These are phyloP conservation scores for Liparis tanakae DNA, from an alignment of 2,797 vertebrate species.

Conservation along the genomic window DNA sequence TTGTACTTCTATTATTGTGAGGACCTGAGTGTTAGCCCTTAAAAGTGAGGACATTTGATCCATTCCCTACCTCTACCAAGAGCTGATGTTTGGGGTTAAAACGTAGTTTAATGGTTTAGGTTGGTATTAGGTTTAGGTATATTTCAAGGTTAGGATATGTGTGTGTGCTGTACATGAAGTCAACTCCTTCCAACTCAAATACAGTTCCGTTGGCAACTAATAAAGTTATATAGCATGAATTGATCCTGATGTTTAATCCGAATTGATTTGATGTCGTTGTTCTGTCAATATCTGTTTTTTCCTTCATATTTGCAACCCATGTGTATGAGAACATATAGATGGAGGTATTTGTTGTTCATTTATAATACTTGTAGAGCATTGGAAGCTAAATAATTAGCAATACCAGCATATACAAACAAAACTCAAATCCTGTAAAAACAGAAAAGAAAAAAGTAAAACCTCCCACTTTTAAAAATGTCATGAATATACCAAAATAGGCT, in stretches of 20 bases:
- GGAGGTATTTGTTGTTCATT: not conserved
- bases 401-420: not conserved
- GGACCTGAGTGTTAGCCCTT: not conserved
- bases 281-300: conserved; percentile 1
- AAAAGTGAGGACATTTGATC: conserved; percentile 5
- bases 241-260: conserved; percentile 2
- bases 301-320: not conserved
- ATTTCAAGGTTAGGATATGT: not conserved
- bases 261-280: conserved; percentile 4
- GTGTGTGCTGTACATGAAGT: not conserved
- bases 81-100: not conserved
- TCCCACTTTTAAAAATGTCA: not conserved
- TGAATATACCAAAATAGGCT: not conserved
- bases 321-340: not conserved
- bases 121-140: not conserved
- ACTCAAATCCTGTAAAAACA: not conserved
- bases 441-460: not conserved
- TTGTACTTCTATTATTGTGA: conserved; percentile 4
- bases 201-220: not conserved
- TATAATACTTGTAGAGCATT: not conserved
- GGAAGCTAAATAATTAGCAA: not conserved
- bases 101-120: not conserved
- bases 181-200: not conserved
- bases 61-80: not conserved
- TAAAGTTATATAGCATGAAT: conserved; percentile 4